These are phyloP conservation scores for Triplophysa rosa DNA, from an alignment of 2,113 vertebrate species.

Conservation along the genomic window DNA sequence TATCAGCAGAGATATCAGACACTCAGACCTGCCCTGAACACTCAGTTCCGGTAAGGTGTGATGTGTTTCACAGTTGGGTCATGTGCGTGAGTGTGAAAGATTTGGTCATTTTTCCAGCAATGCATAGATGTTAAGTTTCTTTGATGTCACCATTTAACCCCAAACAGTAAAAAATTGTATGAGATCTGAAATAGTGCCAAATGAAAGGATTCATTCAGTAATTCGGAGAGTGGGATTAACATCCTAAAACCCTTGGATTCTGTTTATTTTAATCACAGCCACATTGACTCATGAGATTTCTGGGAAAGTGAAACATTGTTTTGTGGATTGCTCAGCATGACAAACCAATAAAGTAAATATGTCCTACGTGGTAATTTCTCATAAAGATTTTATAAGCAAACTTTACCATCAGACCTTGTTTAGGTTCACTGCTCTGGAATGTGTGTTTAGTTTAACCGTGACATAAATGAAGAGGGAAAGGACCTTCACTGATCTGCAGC, in stretches of 20 bases:
- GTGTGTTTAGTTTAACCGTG: constrained; percentile 60
- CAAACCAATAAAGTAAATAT: constrained; percentile 2
- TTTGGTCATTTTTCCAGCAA: constrained; percentile 14
- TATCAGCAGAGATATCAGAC: constrained; percentile 64
- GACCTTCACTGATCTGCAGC: constrained; percentile 62
- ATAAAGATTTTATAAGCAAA: constrained; percentile 28
- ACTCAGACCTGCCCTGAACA: constrained; percentile 55
- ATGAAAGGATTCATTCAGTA: not conserved
- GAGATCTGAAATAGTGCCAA: not conserved
- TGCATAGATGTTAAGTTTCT: constrained; percentile 1
- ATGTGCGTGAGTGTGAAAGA: constrained; percentile 32
- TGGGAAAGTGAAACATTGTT: not conserved
- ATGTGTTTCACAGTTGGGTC: constrained; percentile 29
- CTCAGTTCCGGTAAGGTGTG: constrained; percentile 49
- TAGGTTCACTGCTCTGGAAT: constrained; percentile 63
- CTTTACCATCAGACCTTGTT: constrained; percentile 19
- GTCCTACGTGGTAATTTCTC: constrained; percentile 18
- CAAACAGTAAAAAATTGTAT: not conserved
- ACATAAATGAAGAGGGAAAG: constrained; percentile 56
- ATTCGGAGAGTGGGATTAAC: not conserved
- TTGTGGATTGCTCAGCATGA: constrained; percentile 11
- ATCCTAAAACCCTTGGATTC: not conserved
- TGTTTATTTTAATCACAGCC: not conserved
- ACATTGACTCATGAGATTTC: constrained; percentile 10
- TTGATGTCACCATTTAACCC: not conserved